These are phyloP conservation scores for Invenusta paracnida DNA, from an alignment of 2,888 invertebrate genomes.

Conservation along the genomic window DNA sequence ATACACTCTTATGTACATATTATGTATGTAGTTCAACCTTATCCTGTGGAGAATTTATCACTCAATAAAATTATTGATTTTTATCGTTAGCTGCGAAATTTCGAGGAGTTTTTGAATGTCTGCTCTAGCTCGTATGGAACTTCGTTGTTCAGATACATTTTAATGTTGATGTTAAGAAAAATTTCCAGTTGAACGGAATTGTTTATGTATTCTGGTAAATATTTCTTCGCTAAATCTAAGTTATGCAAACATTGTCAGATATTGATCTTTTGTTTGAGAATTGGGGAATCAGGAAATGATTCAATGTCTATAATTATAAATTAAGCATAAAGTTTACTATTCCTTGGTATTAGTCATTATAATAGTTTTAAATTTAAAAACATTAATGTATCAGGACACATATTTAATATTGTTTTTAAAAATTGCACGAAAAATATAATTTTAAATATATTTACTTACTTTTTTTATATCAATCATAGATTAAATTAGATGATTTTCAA, in stretches of 20 bases:
- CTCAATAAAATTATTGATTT: constrained; percentile 25
- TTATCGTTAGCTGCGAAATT: neutral
- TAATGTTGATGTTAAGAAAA: neutral
- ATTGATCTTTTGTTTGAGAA: too few species aligned
- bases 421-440: too few species aligned
- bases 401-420: too few species aligned
- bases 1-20: neutral
- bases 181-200: neutral
- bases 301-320: neutral
- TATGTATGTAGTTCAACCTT: too few species aligned
- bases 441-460: too few species aligned
- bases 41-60: neutral
- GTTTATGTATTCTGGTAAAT: too few species aligned
- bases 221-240: too few species aligned
- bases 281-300: too few species aligned
- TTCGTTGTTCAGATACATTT: neutral
- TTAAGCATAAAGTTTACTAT: neutral
- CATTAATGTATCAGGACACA: too few species aligned
- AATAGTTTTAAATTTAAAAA: neutral
- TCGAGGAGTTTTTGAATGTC: neutral
- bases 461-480: too few species aligned
- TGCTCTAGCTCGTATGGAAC: neutral
- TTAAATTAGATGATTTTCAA: too few species aligned
- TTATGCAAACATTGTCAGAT: too few species aligned
- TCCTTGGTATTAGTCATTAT: neutral